Percentiles rank a stretch among this genome's conserved stretches.
Conservation (phyloP, 1,140 invertebrate genomes). For the Proales similis region DNA sequence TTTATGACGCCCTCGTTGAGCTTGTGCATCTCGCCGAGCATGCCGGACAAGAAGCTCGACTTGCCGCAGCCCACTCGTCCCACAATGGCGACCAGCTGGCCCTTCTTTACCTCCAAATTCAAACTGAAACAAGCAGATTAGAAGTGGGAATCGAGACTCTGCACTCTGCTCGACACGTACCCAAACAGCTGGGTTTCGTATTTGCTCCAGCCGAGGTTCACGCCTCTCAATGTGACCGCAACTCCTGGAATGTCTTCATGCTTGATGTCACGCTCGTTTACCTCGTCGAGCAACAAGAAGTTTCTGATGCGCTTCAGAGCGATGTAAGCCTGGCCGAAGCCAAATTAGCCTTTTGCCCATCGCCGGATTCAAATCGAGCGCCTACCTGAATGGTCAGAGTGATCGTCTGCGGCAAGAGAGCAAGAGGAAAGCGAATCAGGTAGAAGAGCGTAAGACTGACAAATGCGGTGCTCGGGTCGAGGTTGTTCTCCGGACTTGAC, state of each 20-base stretch:
- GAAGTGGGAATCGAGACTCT: neutral
- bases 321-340: slow-evolving; percentile 33
- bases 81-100: slow-evolving; percentile 67
- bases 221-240: slow-evolving; percentile 5
- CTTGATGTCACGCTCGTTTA: slow-evolving; percentile 6
- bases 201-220: slow-evolving; percentile 22
- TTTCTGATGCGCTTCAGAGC: slow-evolving; percentile 31
- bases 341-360: too few relatives aligned
- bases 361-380: too few relatives aligned
- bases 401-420: slow-evolving; percentile 58
- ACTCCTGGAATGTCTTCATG: slow-evolving; percentile 1
- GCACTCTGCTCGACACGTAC: neutral
- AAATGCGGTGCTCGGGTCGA: slow-evolving; percentile 61
- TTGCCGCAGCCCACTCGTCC: slow-evolving; percentile 82
- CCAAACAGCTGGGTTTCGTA: slow-evolving; percentile 10
- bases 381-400: slow-evolving; percentile 41
- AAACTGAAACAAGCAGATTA: slow-evolving; percentile 2
- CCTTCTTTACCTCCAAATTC: slow-evolving; percentile 32
- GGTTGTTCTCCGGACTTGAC: slow-evolving; percentile 38
- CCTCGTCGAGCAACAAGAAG: slow-evolving; percentile 24
- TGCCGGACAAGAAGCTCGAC: slow-evolving; percentile 74
- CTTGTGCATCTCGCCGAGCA: slow-evolving; percentile 81
- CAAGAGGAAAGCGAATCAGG: slow-evolving; percentile 81
- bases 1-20: slow-evolving; percentile 64
- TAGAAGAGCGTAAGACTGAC: slow-evolving; percentile 95